Conservation (phyloP, 2,797 vertebrate species). For the Coracias cyanogaster region DNA sequence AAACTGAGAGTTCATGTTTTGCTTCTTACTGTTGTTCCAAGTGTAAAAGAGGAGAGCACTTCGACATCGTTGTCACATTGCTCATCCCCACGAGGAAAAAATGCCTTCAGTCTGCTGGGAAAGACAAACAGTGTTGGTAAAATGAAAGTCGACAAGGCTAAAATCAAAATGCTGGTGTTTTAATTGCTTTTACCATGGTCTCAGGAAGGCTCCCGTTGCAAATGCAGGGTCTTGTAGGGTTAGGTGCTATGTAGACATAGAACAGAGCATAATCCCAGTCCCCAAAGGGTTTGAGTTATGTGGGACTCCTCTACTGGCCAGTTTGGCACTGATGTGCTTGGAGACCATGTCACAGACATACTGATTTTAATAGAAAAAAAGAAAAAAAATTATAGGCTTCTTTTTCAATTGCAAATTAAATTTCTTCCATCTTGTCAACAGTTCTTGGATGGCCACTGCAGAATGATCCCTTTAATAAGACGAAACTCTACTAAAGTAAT, state of each 20-base stretch:
- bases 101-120: background rate
- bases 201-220: background rate
- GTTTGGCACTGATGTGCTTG: background rate
- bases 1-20: background rate
- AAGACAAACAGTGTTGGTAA: conserved; percentile 51
- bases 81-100: background rate
- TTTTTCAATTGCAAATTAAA: conserved; percentile 26
- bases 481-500: conserved; percentile 8
- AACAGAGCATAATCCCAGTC: background rate
- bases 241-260: background rate
- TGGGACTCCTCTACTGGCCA: background rate
- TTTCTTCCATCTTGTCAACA: background rate
- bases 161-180: background rate
- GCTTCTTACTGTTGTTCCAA: background rate
- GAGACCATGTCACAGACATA: background rate
- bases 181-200: background rate
- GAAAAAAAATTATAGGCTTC: background rate
- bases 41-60: background rate
- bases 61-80: background rate
- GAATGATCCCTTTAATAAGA: conserved; percentile 28
- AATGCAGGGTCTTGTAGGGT: background rate
- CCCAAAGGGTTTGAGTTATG: background rate
- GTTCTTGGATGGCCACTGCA: background rate
- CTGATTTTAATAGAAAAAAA: background rate
- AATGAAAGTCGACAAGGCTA: background rate